Base-by-base conservation (phyloP, 1,140 invertebrate genomes). In the Batillaria attramentaria region DNA sequence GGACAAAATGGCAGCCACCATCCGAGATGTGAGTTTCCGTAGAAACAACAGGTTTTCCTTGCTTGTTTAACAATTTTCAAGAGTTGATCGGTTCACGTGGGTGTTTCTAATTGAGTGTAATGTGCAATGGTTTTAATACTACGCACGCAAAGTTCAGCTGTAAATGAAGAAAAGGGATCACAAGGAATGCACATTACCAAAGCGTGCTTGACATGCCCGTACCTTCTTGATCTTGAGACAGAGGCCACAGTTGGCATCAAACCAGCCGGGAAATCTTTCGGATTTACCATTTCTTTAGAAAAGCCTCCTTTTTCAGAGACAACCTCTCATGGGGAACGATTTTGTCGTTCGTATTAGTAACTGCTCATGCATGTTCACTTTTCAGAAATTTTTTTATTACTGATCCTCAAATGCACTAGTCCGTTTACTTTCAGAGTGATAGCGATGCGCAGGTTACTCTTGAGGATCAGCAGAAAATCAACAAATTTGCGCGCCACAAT, bases 401-500 rank as follows among this genome's bases (percentile, higher is more conserved):
- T 28, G 10, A 20, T 31, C 31, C 24, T 62, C 24, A 20, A 20
- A 62, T 20, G n/a, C n/a, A n/a, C n/a, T n/a, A n/a, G n/a, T n/a
- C n/a, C n/a, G 57, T 69, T 74, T 74, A n/a, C 28, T 65, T 68
- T 24, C 35, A 78, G 65, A 46, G 31, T 50, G 77, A 72, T 20
- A 75, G 70, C 74, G 97, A 98, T 92, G 95, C 97, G 77, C 95
- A 98, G 89, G 97, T 99, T 82, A 97, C 97, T 5, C 97, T 94
- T 89, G 97, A 99, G 91, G 98, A 99, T 92, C 98, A 99, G 92
- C 96, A 97, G 87, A 97, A 97, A 92, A 99, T 99, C 80, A 99
- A 99, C 90, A 95, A 95, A 90, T 99, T 99, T 92, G 98, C 98
- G 4, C 93, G 96, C 80, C 94, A 95, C 76, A 98, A 99, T 93